These are phyloP conservation scores for Spondyliosoma cantharus DNA, from an alignment of 2,797 vertebrate genomes.

Conservation along the genomic window DNA sequence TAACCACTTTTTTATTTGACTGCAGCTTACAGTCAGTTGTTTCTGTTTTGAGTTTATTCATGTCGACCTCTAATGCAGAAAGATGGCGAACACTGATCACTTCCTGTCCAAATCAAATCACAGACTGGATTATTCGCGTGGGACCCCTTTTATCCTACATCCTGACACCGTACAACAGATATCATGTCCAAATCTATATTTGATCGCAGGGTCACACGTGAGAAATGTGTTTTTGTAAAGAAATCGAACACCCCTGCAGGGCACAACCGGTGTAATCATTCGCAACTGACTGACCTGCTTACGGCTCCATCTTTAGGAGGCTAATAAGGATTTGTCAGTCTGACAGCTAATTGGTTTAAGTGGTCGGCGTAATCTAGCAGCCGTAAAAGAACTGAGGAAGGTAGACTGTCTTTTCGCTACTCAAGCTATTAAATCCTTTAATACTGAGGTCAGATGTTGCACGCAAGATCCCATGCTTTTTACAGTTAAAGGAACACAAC, in stretches of 20 bases:
- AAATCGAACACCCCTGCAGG: neutral
- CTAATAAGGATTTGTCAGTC: conserved; percentile 78
- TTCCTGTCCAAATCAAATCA: conserved; percentile 26
- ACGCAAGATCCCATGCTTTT: conserved; percentile 34
- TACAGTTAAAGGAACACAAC: conserved; percentile 15
- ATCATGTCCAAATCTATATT: neutral
- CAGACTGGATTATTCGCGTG: conserved; percentile 38
- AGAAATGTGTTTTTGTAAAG: conserved; percentile 11
- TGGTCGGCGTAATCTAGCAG: conserved; percentile 64
- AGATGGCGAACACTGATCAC: neutral
- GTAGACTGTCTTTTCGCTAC: conserved; percentile 17
- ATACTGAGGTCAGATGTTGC: conserved; percentile 57
- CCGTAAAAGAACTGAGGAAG: conserved; percentile 38
- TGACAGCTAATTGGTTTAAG: conserved; percentile 81
- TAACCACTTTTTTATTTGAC: conserved; percentile 23
- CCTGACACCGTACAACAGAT: neutral
- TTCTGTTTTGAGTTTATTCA: neutral
- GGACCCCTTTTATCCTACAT: conserved; percentile 8
- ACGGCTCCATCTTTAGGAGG: conserved; percentile 64
- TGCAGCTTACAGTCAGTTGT: neutral
- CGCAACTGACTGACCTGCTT: conserved; percentile 51
- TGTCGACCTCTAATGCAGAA: conserved; percentile 3
- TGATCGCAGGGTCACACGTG: neutral
- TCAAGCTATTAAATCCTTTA: conserved; percentile 49
- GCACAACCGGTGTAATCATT: conserved; percentile 4